Evolutionary conservation across 2,888 invertebrate species (phyloP), one percentile per base, ranked within the genome.

Genomic region (Neoscelio sp.): DNA sequence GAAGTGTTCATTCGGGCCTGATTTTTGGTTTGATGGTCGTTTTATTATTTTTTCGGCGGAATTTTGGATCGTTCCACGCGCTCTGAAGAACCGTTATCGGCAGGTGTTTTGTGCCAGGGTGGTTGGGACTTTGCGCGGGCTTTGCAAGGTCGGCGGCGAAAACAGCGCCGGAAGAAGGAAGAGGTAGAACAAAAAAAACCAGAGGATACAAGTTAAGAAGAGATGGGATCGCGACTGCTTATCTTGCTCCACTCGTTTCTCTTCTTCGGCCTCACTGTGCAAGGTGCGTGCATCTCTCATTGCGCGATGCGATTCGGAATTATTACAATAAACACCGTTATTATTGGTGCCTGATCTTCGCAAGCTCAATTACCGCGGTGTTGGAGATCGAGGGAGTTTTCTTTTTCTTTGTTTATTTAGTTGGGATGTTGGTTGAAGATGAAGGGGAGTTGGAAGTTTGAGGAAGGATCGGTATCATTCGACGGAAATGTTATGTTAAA

Each of bases 231-330:
- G 48, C 80, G 64, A 48, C 50, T 64, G 48, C 50, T 82, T 30
- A 67, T 62, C 44, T 65, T 70, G 46, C 67, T 83, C 56, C 78
- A 71, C 58, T 67, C 83, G 64, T 17, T 83, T 35, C 71, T 82
- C 18, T 23, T 85, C 60, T 46, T 83, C 23, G 75, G 74, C 10
- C 67, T 87, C 62, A 78, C 71, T 64, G 58, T 77, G 28, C 82
- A 82, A 87, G 88, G 88, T 88, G 82, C 64, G 85, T 85, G 17
- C 28, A 23, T 67, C 54, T 48, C 26, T 17, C 35, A 33, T 56
- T 7, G 42, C 42, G 33, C 54, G 38, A 13, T 10, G 17, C 12
- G 6, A 23, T 58, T 40, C 20, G 46, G 54, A 70, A 56, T 68
- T 56, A 56, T 56, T 62, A 62, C 50, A 48, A 76, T 68, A 13